Evolutionary conservation across 1,140 invertebrate genomes (phyloP).

Genomic region (Mactra quadrangularis): DNA sequence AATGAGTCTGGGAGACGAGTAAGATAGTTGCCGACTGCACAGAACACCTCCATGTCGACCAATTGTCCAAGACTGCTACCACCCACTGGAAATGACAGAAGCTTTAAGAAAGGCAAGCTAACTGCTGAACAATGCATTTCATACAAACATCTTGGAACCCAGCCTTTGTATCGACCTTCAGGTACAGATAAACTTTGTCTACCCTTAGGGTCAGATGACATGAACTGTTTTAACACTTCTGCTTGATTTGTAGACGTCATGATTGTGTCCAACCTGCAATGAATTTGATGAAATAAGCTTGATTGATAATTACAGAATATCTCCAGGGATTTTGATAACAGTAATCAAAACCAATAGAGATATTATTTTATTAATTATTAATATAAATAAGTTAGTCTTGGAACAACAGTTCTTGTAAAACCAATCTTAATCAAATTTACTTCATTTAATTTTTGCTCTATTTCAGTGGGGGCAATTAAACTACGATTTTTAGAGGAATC

Average conservation of each 20-base stretch:
- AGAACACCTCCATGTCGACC: conserved; percentile 71
- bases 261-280: no score
- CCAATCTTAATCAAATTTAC: no score
- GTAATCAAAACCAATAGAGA: no score
- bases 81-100: conserved; percentile 79
- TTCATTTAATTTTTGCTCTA: no score
- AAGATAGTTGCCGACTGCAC: conserved; percentile 78
- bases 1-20: conserved; percentile 73
- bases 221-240: conserved; percentile 68
- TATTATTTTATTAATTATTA: no score
- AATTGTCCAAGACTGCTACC: conserved; percentile 74
- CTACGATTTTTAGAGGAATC: no score
- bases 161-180: conserved; percentile 79
- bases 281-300: no score
- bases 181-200: conserved; percentile 70
- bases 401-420: no score
- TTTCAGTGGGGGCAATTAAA: no score
- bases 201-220: conserved; percentile 63
- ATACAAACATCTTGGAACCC: conserved; percentile 77
- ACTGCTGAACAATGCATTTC: conserved; percentile 71
- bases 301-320: no score
- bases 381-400: no score
- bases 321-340: no score
- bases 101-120: conserved; percentile 74
- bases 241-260: conserved; percentile 42